Evolutionary conservation across 2,797 vertebrate genomes (phyloP).

Genomic region (Sebastes alutus): DNA sequence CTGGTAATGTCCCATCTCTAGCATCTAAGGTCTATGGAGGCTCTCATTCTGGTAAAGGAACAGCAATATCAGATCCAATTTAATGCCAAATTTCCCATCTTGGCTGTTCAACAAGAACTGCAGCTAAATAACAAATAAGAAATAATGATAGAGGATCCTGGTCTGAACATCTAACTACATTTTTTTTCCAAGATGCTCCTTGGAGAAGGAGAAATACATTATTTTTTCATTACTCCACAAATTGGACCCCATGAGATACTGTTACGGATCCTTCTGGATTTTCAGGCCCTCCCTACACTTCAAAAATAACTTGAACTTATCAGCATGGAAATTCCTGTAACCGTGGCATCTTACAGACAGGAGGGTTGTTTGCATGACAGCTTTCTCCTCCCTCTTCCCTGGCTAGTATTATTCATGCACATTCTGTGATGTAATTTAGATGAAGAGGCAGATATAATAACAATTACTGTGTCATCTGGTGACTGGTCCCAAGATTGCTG

Average conservation of each 20-base stretch:
- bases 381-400: not conserved
- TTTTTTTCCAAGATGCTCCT: not conserved
- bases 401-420: conserved; percentile 1
- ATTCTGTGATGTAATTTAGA: conserved; percentile 33
- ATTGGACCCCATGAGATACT: conserved; percentile 43
- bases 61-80: not conserved
- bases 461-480: conserved; percentile 17
- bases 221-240: conserved; percentile 48
- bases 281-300: not conserved
- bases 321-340: not conserved
- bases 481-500: not conserved
- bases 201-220: conserved; percentile 18
- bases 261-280: conserved; percentile 14
- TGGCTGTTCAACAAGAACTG: not conserved
- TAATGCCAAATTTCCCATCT: not conserved
- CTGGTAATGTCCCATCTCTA: not conserved
- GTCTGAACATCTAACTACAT: not conserved
- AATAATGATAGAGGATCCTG: not conserved
- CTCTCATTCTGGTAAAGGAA: not conserved
- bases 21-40: not conserved
- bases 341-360: not conserved
- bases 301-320: conserved; percentile 10
- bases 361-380: not conserved
- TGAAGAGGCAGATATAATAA: conserved; percentile 20
- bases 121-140: not conserved